Base-by-base conservation (phyloP, 2,888 invertebrate genomes). In the Sesia apiformis region DNA sequence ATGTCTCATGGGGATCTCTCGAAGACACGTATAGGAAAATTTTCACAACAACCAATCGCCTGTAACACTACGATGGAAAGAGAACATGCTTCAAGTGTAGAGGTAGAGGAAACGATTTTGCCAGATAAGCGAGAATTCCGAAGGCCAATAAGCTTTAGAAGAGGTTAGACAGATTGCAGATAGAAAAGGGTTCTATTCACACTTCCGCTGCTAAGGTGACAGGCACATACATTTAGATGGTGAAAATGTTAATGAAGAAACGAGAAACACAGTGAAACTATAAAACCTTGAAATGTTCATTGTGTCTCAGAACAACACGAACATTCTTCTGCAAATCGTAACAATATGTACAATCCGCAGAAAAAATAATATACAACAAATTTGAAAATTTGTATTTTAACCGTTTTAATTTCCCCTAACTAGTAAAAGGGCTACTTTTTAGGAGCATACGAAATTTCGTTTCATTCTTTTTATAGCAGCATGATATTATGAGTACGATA, bases 21-120 rank as follows among this genome's bases (percentile, higher is more conserved):
- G 23, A 72, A 65, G 66, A 70, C 64, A 74, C 62, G 63, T 63
- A 66, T 63, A 70, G 68, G 60, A 60, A 55, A 57, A 64, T 67
- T 63, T 66, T 70, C 61, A 82, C 79, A 81, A 81, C 79, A 83
- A 74, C 76, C 78, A 81, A 78, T 79, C 66, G 65, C 62, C 56
- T 69, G 80, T 81, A 77, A 65, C 58, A 70, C 80, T 84, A 83
- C 72, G 49, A 58, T 69, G 67, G 65, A 56, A 61, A 66, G 65
- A 66, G 66, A 60, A 63, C 86, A 85, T 86, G 86, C 85, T 70
- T 69, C 63, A 60, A 69, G 70, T 69, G 67, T 68, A 62, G 57
- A 63, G 64, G 57, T 59, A 51, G 39, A 42, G 50, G 52, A 55
- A 53, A 43, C 42, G 57, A 59, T 49, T 5, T 61, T 65, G 71